Percentiles rank a stretch among this genome's conserved stretches.
These are phyloP conservation scores for Oeneis ivallda DNA, from an alignment of 2,888 invertebrate species.

Conservation along the genomic window DNA sequence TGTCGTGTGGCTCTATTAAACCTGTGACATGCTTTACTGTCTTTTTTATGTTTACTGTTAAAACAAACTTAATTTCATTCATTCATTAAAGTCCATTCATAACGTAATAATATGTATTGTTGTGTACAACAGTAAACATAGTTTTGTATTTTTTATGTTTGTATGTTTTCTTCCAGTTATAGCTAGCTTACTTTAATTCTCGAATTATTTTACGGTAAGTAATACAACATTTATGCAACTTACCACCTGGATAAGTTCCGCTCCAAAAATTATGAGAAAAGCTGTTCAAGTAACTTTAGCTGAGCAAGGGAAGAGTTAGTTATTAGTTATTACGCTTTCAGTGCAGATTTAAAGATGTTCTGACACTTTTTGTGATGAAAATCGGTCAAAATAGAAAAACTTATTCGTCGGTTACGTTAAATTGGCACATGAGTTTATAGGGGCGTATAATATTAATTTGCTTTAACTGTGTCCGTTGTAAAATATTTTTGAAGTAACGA, in stretches of 20 bases:
- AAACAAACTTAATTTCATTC: slow-evolving; percentile 24
- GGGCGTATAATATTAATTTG: background rate
- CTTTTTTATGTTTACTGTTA: slow-evolving; percentile 28
- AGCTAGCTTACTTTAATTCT: background rate
- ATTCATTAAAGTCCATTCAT: slow-evolving; percentile 31
- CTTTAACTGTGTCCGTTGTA: background rate
- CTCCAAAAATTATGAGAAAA: no score
- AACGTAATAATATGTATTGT: slow-evolving; percentile 10
- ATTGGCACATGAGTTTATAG: no score
- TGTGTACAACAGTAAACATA: background rate
- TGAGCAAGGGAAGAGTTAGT: no score
- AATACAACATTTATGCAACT: no score
- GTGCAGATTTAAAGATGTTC: no score
- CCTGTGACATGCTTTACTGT: slow-evolving; percentile 20
- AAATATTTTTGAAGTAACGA: background rate
- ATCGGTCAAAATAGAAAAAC: no score
- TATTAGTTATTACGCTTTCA: no score
- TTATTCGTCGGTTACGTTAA: no score
- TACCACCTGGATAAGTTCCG: no score
- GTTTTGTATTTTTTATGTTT: background rate
- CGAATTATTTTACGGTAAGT: no score
- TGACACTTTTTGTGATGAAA: no score
- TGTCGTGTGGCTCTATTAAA: slow-evolving; percentile 26
- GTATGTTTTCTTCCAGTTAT: background rate
- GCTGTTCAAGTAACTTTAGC: no score